Base-by-base conservation (phyloP, 2,797 vertebrate species). In the Epinephelus coioides region DNA sequence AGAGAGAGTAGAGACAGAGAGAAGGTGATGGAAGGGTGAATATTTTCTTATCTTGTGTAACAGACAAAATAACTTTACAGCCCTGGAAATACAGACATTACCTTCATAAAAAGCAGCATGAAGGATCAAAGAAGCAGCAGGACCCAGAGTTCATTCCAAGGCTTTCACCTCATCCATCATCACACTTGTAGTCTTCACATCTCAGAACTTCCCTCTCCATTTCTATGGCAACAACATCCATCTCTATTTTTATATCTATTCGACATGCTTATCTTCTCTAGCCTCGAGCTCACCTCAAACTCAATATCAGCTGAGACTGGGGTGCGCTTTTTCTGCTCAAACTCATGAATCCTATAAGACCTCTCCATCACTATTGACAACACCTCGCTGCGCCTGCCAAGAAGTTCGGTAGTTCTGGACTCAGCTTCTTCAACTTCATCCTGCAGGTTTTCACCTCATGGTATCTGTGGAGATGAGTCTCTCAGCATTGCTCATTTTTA, bases 151-250 rank as follows among this genome's bases (percentile, higher is more conserved):
- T 84, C 55, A 49, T 23, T 60, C 17, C 8, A 2, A 25, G 59
- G 66, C 61, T 65, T 68, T 40, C 50, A 65, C 69, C 59, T 81
- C 54, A 81, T 88, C 59, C 10, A 81, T 88, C 73, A 59, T 11
- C 38, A 27, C 14, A 8, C 64, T 62, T 57, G 46, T 60, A 44
- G 66, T 54, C 25, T 55, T 60, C 43, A 30, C 1, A 6, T 70
- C 70, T 73, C 44, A 64, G 15, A 71, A 27, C 50, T 63, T 49
- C 19, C 17, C 23, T 47, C 8, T 11, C 11, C 62, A 75, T 81
- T 64, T 75, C 78, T 40, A 78, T 74, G 30, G 77, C 76, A 86
- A 85, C 84, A 79, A 40, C 72, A 73, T 85, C 76, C 73, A 73
- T 81, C 79, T 84, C 83, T 73, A 69, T 70, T 80, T 80, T 79